Evolutionary conservation across 2,888 invertebrate genomes (phyloP), one percentile per base, ranked within the genome.

Genomic region (Drosophila anomalata): DNA sequence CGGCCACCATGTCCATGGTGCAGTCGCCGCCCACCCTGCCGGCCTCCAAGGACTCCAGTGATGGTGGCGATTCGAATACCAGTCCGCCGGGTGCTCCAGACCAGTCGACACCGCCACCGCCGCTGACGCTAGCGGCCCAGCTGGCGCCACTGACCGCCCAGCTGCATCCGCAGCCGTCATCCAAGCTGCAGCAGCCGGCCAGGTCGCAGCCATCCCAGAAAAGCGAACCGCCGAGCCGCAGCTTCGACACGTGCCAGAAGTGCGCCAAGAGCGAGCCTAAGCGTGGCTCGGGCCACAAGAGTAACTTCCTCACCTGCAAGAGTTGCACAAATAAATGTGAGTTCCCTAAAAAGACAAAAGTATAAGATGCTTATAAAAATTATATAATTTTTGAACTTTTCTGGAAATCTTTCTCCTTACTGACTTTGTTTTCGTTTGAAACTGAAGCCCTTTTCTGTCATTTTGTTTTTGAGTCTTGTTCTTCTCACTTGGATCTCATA

Each of bases 241-340:
- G 46, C 31, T 42, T 54, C 9, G 89, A 89, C 55, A 79, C 73
- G 4, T 91, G 91, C 60, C 73, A 67, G 14, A 73, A 82, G 48
- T 91, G 91, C 33, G 53, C 52, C 9, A 87, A 90, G 39, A 78
- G 77, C 11, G 90, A 90, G 29, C 69, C 76, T 0, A 89, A 87
- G 24, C 90, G 91, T 8, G 87, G 88, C 2, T 77, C 77, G 17
- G 88, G 89, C 29, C 85, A 83, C 29, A 90, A 79, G 59, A 88
- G 88, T 67, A 89, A 89, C 42, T 76, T 87, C 41, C 75, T 91
- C 1, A 73, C 79, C n/a, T 91, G 91, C 76, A 85, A 87, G 56
- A 60, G 81, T 11, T 91, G 91, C 68, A 65, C 77, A 2, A 42
- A 79, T 3, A 90, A 88, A 70, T 86, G 89, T 90, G 67, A 79